Percentiles rank a stretch among this genome's conserved stretches.
phyloP scores from a whole-genome alignment of 1,140 invertebrate species.

The Heterodera carotae region DNA sequence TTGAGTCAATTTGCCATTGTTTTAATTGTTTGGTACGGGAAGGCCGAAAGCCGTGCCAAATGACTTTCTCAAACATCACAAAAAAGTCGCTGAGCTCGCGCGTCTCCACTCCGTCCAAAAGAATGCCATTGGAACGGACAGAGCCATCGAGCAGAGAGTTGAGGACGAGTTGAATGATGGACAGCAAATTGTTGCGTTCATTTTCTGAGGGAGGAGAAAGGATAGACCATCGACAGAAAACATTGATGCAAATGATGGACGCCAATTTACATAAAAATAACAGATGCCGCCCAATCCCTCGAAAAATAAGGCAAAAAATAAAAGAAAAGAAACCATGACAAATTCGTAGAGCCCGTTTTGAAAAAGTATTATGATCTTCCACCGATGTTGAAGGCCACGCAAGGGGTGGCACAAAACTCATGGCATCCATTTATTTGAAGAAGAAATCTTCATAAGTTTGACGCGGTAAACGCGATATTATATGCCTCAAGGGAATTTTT shows the following conservation, averaged over 20 bases:
- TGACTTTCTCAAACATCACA: constrained; percentile 28
- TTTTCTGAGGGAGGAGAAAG: constrained; percentile 19
- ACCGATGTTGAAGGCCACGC: not conserved
- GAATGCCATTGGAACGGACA: constrained; percentile 23
- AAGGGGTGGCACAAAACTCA: constrained; percentile 27
- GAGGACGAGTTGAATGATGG: constrained; percentile 19
- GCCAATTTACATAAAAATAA: no score
- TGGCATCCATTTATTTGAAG: constrained; percentile 18
- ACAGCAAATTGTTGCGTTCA: constrained; percentile 27
- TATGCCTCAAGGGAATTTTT: no score
- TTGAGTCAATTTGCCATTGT: not conserved
- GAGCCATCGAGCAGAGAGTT: constrained; percentile 36
- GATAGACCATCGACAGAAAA: no score
- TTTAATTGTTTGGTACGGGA: constrained; percentile 2
- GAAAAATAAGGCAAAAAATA: not conserved
- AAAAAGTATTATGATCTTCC: constrained; percentile 26
- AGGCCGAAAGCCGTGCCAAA: constrained; percentile 30
- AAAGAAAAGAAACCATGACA: constrained; percentile 15
- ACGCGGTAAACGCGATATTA: no score
- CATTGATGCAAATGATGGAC: no score
- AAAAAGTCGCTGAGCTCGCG: constrained; percentile 32
- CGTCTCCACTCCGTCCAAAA: constrained; percentile 20
- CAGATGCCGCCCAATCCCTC: no score
- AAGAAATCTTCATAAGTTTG: no score
- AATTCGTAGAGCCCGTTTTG: constrained; percentile 27